Evolutionary conservation across 1,140 invertebrate species (phyloP).

Genomic region (Drosophila ogumai): DNA sequence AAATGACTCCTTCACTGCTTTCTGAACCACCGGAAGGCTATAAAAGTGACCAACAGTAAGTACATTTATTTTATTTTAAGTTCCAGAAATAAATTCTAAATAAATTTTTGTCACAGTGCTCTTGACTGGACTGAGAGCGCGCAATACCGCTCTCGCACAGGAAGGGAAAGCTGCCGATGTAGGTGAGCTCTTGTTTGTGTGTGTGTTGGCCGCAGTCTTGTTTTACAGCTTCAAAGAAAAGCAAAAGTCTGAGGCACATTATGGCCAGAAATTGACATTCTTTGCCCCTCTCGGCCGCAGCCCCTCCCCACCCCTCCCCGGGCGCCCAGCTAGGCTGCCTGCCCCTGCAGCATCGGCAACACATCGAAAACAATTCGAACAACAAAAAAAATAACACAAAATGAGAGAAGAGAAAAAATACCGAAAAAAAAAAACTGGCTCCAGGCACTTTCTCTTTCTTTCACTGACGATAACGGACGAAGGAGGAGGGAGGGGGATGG

Average conservation of each 20-base stretch:
- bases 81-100: neutral
- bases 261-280: constrained; percentile 83
- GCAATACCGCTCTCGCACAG: constrained; percentile 65
- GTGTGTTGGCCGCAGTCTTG: constrained; percentile 49
- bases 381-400: constrained; percentile 60
- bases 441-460: constrained; percentile 82
- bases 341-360: constrained; percentile 46
- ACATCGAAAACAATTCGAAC: constrained; percentile 68
- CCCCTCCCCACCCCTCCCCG: constrained; percentile 1
- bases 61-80: no score
- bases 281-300: constrained; percentile 42
- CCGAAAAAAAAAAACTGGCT: constrained; percentile 71
- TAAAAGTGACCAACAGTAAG: neutral
- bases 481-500: constrained; percentile 19
- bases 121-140: constrained; percentile 31
- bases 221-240: constrained; percentile 82
- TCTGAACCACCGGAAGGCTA: neutral
- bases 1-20: neutral
- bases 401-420: constrained; percentile 41
- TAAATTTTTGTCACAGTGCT: constrained; percentile 11
- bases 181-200: constrained; percentile 19
- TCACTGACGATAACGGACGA: constrained; percentile 74
- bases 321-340: constrained; percentile 1
- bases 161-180: constrained; percentile 74
- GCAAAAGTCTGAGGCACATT: constrained; percentile 78